Evolutionary conservation across 2,797 vertebrate species (phyloP).

Genomic region (Staurois parvus): DNA sequence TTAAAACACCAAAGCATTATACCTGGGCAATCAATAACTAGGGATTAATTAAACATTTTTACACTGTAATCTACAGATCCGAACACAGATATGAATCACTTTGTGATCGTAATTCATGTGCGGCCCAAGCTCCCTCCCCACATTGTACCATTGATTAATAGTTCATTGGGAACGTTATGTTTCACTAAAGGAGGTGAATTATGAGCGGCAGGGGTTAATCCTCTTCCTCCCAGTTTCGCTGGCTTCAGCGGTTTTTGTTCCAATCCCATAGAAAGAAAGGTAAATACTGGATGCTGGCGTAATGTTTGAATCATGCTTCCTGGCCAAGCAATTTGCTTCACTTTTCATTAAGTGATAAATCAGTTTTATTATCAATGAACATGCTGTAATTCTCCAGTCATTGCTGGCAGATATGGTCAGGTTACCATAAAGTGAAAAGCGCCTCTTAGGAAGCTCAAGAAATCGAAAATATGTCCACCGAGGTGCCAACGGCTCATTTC

Average conservation of each 20-base stretch:
- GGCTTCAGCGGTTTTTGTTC: slow-evolving; percentile 36
- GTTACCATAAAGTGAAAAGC: slow-evolving; percentile 32
- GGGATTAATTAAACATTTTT: slow-evolving; percentile 35
- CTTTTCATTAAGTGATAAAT: slow-evolving; percentile 58
- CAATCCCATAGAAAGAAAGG: slow-evolving; percentile 47
- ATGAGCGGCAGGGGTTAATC: slow-evolving; percentile 41
- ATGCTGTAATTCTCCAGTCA: slow-evolving; percentile 40
- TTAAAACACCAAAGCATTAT: slow-evolving; percentile 9
- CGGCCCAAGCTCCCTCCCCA: slow-evolving; percentile 23
- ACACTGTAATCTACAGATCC: slow-evolving; percentile 29
- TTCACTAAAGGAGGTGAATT: slow-evolving; percentile 16
- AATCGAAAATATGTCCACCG: not conserved
- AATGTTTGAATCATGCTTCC: slow-evolving; percentile 38
- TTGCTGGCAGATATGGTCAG: slow-evolving; percentile 33
- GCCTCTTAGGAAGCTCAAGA: slow-evolving; percentile 15
- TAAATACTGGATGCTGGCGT: not conserved
- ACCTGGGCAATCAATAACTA: slow-evolving; percentile 26
- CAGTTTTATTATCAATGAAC: slow-evolving; percentile 53
- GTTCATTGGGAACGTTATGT: not conserved
- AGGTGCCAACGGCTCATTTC: not conserved
- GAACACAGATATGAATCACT: slow-evolving; percentile 22
- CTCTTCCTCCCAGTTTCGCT: slow-evolving; percentile 6
- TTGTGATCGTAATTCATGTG: slow-evolving; percentile 9
- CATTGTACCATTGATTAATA: slow-evolving; percentile 35
- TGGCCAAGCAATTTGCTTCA: slow-evolving; percentile 57